Conservation (phyloP, 2,797 vertebrate genomes). For the Ibycter americanus region DNA sequence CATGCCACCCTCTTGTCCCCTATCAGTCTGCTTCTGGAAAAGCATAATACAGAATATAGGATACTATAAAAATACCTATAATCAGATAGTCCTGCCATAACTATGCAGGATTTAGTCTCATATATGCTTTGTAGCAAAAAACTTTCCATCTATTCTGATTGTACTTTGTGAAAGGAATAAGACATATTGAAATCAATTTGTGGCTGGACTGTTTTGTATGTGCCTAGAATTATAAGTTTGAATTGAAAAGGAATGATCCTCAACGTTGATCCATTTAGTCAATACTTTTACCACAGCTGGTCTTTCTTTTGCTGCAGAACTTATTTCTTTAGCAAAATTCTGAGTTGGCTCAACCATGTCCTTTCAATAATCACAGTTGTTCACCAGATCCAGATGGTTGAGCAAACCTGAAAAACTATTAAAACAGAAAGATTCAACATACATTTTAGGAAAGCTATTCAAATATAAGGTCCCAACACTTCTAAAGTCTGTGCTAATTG, state of each 20-base stretch:
- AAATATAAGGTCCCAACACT: not conserved
- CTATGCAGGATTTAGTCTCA: not conserved
- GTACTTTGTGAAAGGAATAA: not conserved
- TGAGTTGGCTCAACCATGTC: not conserved
- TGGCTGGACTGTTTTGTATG: not conserved
- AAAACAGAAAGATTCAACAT: not conserved
- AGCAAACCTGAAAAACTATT: not conserved
- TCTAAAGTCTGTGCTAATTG: not conserved
- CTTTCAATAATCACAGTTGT: not conserved
- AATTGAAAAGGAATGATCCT: not conserved
- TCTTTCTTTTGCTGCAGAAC: not conserved
- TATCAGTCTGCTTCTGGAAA: not conserved
- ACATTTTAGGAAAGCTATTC: not conserved
- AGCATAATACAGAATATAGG: not conserved
- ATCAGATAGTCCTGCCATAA: not conserved
- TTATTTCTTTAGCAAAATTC: not conserved
- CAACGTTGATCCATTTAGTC: not conserved
- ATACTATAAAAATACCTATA: not conserved
- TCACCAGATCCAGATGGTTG: not conserved
- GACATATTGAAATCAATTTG: fast-evolving
- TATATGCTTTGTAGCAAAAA: not conserved
- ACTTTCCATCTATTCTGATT: not conserved
- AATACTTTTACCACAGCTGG: not conserved
- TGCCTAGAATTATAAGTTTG: not conserved
- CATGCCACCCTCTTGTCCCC: not conserved